Evolutionary conservation across 2,888 invertebrate genomes (phyloP).

Genomic region (Limenitis camilla): DNA sequence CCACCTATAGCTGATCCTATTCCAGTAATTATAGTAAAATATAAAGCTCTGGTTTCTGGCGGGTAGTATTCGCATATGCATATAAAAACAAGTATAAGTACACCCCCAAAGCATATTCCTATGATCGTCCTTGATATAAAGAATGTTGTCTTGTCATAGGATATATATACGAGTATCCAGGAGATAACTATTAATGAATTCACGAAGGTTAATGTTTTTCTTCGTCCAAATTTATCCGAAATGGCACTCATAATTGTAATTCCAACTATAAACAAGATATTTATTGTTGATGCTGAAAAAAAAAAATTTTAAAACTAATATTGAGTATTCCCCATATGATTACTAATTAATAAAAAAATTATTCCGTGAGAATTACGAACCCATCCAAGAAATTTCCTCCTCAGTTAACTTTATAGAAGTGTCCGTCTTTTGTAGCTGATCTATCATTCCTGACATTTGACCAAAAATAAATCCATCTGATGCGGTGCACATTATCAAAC

Average conservation of each 20-base stretch:
- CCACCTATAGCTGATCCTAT: slow-evolving; percentile 22
- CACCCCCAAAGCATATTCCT: too few species aligned
- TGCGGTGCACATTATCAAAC: too few species aligned
- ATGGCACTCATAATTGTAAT: slow-evolving; percentile 14
- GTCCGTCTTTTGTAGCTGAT: too few species aligned
- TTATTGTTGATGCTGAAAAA: slow-evolving; percentile 20
- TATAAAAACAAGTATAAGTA: too few species aligned
- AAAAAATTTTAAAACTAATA: background rate
- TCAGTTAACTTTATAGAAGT: background rate
- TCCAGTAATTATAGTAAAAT: slow-evolving; percentile 20
- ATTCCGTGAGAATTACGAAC: background rate
- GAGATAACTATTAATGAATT: slow-evolving; percentile 12
- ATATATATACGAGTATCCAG: slow-evolving; percentile 21
- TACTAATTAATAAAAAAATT: background rate
- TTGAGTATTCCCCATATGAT: background rate
- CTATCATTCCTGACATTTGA: too few species aligned
- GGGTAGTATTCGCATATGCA: slow-evolving; percentile 15
- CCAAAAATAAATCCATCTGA: too few species aligned
- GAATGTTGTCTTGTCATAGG: slow-evolving; percentile 8
- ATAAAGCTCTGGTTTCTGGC: slow-evolving; percentile 17
- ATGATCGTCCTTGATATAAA: too few species aligned
- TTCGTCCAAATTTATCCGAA: slow-evolving; percentile 19
- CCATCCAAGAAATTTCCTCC: background rate
- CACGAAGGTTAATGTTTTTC: slow-evolving; percentile 11
- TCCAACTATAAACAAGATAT: slow-evolving; percentile 15